phyloP scores from a whole-genome alignment of 2,797 vertebrate species.

The Stomatorhinus walkeri region DNA sequence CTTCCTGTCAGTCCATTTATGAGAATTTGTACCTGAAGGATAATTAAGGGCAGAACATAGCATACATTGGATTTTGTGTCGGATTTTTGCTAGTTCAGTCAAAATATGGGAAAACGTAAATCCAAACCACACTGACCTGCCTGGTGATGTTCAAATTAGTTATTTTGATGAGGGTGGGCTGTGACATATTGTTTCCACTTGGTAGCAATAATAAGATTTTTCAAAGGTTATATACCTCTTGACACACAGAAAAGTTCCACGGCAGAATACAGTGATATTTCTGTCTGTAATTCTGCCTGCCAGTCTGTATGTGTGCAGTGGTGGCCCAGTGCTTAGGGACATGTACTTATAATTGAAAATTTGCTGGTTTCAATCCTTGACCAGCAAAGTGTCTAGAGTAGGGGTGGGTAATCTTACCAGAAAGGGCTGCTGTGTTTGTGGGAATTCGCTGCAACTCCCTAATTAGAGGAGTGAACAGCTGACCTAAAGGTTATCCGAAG shows the following conservation, averaged over 20 bases:
- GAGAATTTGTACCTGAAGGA: not conserved
- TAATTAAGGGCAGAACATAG: not conserved
- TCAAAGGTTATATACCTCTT: not conserved
- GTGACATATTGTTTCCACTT: not conserved
- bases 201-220: not conserved
- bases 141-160: not conserved
- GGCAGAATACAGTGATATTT: not conserved
- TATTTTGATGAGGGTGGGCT: not conserved
- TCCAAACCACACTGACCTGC: not conserved
- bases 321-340: not conserved
- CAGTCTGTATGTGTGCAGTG: not conserved
- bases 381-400: not conserved
- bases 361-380: not conserved
- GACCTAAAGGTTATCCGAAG: not conserved
- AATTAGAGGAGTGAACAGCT: not conserved
- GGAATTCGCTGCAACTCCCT: not conserved
- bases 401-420: not conserved
- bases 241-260: not conserved
- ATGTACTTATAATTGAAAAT: not conserved
- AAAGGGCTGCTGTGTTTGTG: not conserved
- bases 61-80: not conserved
- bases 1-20: not conserved
- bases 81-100: not conserved
- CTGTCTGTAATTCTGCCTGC: not conserved
- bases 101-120: not conserved